Base-by-base conservation (phyloP, 1,140 invertebrate species). In the Neelides sp. region DNA sequence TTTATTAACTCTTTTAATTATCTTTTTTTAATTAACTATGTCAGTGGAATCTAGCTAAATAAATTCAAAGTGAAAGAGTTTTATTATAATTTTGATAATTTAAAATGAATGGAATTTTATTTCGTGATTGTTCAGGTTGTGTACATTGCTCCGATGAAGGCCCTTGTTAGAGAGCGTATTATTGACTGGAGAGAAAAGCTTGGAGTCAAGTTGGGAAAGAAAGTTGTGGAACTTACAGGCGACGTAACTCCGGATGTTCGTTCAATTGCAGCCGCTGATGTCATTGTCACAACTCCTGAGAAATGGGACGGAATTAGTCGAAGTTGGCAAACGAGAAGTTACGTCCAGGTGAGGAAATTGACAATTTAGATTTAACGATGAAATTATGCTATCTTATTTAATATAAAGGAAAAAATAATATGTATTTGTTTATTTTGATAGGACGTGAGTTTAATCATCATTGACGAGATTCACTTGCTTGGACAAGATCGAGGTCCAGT, bases 271-370 rank as follows among this genome's bases (percentile, higher is more conserved):
- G 74, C 68, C 42, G 82, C 94, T 1, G 81, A 89, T 64, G 79
- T 99, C 1, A 97, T 99, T 58, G 89, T 99, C 1, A 98, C 94
- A 2, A 99, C 95, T 1, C 95, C 95, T 0, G 95, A 99, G 70
- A 98, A 98, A 69, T 98, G 95, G 95, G 95, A 98, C 67, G 94
- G 93, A 53, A 89, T 98, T 48, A 95, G 89, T 67, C 76, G 95
- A 57, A 91, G 86, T 51, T 98, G 94, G 92, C 92, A 97, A 62
- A 96, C 86, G 0, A 76, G 95, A 57, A 83, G 81, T 68, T 99
- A 98, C 64, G 94, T 99, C 1, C 81, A 78, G 52, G 76, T 55
- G 54, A 45, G 5, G 4, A 35, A 20, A 39, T 24, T 48, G 19
- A 35, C 30, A 4, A 20, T 28, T 28, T 3, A 28, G 32, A 10